Base-by-base conservation (phyloP, 2,113 vertebrate genomes). In the Rhinoptilus africanus region DNA sequence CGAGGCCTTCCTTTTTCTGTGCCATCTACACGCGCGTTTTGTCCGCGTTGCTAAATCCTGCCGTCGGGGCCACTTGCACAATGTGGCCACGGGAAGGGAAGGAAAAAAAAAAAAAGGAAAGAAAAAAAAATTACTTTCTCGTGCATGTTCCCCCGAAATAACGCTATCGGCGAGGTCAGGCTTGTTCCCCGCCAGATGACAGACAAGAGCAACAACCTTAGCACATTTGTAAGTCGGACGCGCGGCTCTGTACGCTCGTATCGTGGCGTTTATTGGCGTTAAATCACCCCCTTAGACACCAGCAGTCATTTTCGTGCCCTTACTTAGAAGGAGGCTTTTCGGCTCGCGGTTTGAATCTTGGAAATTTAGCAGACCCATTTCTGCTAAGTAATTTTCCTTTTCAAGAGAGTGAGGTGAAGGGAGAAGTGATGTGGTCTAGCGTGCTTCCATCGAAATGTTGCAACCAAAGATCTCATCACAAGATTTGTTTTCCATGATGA, bases 161-260 rank as follows among this genome's bases (percentile, higher is more conserved):
- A 8, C 4, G 82, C 91, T 93, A 17, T 90, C 94, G 85, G 92
- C 53, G 81, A 56, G 94, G 95, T 72, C 92, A 24, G 91, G 6
- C 85, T 48, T 4, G 63, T 26, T 93, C 95, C 91, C 95, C 94
- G 47, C 82, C 92, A 92, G 94, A 77, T 96, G 96, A 95, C 85
- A 92, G 95, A 30, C 85, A 75, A 82, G 89, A 96, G 94, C 92
- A 92, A 45, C 85, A 92, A 78, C 51, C 68, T n/a, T 19, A 12
- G 6, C 85, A 4, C 68, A 14, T 24, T 34, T 5, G 54, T 17
- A 3, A 48, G 82, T 24, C 60, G 88, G 96, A 50, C 81, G 88
- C 83, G 86, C 88, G 85, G 92, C 82, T 13, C 30, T 2, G 9
- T 6, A 6, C 20, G 60, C 77, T 66, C 60, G 83, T 84, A 54